Conservation (phyloP, 1,140 invertebrate species). For the Helicoverpa armigera region DNA sequence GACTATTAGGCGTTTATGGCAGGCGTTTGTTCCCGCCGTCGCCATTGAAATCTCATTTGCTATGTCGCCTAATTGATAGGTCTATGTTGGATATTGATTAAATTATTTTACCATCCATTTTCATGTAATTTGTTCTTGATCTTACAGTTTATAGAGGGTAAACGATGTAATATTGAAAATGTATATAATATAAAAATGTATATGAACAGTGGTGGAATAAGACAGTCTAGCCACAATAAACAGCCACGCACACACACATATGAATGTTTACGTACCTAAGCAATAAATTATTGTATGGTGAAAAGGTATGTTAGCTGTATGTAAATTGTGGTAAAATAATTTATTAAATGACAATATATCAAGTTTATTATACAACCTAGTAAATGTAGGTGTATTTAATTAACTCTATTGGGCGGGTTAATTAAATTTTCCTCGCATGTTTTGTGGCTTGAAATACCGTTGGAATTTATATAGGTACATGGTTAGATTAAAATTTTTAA, state of each 20-base stretch:
- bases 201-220: no score
- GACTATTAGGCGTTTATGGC: neutral
- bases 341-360: conserved; percentile 39
- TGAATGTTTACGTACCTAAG: neutral
- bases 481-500: neutral
- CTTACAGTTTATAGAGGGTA: no score
- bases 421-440: conserved; percentile 26
- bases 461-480: neutral
- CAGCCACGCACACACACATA: conserved; percentile 1
- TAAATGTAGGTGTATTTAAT: conserved; percentile 14
- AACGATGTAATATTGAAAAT: no score
- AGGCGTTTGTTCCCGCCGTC: neutral
- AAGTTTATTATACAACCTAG: conserved; percentile 21
- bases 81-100: no score
- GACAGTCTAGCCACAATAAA: neutral
- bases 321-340: conserved; percentile 26
- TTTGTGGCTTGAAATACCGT: neutral
- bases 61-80: no score
- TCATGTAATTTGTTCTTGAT: no score
- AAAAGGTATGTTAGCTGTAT: no score
- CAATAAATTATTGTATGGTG: neutral
- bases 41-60: no score
- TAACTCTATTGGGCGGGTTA: conserved; percentile 26
- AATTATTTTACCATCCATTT: no score
- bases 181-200: no score